These are phyloP conservation scores for Drosophila formosana DNA, from an alignment of 2,888 invertebrate genomes.

Conservation along the genomic window DNA sequence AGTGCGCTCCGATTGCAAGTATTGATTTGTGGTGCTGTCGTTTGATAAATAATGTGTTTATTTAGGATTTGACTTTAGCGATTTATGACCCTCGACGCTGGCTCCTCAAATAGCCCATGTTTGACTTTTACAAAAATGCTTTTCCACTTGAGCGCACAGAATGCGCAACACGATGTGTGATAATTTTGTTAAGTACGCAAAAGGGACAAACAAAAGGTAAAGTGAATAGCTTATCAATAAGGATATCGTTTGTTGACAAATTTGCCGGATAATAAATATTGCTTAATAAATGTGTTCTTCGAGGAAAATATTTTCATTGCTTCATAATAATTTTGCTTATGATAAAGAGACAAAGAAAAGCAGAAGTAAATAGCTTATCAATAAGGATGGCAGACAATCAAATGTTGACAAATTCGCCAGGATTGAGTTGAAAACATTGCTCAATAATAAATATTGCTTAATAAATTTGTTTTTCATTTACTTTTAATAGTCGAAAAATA, in stretches of 20 bases:
- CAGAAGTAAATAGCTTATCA: no score
- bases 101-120: slow-evolving; percentile 63
- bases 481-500: no score
- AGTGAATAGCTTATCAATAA: slow-evolving; percentile 37
- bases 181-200: slow-evolving; percentile 42
- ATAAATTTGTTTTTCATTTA: no score
- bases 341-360: no score
- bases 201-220: slow-evolving; percentile 44
- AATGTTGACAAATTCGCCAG: slow-evolving; percentile 14
- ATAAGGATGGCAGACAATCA: neutral
- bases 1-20: slow-evolving; percentile 7
- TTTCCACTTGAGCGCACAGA: slow-evolving; percentile 29
- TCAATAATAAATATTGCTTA: neutral
- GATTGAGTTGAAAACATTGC: neutral
- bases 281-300: no score
- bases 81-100: slow-evolving; percentile 66
- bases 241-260: slow-evolving; percentile 5
- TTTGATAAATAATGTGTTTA: slow-evolving; percentile 81
- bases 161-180: slow-evolving; percentile 45
- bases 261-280: slow-evolving; percentile 1
- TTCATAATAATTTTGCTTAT: no score
- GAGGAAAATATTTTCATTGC: no score
- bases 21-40: slow-evolving; percentile 25
- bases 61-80: slow-evolving; percentile 79
- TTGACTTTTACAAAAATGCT: slow-evolving; percentile 43